phyloP scores from a whole-genome alignment of 2,888 invertebrate genomes.

The Drosophila prolongata region DNA sequence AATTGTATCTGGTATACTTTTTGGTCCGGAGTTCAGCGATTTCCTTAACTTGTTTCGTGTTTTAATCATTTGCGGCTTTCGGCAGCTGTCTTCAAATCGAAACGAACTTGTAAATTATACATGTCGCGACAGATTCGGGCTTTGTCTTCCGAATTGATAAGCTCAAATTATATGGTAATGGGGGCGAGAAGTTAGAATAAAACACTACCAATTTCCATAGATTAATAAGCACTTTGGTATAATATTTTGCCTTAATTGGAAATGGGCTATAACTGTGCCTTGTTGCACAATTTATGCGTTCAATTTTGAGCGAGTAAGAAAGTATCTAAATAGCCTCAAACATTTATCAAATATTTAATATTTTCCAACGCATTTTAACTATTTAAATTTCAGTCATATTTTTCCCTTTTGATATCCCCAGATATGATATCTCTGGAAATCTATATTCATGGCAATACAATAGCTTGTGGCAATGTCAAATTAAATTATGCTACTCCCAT shows the following conservation, averaged over 20 bases:
- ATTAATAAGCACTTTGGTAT: not conserved
- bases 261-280: too few relatives aligned
- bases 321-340: too few relatives aligned
- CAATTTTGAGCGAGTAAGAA: too few relatives aligned
- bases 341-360: too few relatives aligned
- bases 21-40: conserved; percentile 8
- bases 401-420: not conserved
- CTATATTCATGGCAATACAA: conserved; percentile 25
- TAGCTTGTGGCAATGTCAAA: conserved; percentile 30
- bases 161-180: conserved; percentile 50
- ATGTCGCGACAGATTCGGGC: conserved; percentile 24
- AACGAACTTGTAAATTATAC: conserved; percentile 59
- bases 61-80: conserved; percentile 59
- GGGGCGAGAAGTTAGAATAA: conserved; percentile 9
- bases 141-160: conserved; percentile 42
- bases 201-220: not conserved
- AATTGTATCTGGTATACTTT: conserved; percentile 4
- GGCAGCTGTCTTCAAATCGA: conserved; percentile 54
- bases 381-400: not conserved
- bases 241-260: conserved; percentile 1
- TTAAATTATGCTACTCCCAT: conserved; percentile 33
- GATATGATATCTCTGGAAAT: conserved; percentile 10
- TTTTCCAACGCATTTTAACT: too few relatives aligned
- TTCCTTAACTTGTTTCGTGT: conserved; percentile 54
- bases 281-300: too few relatives aligned